A percentile compares a stretch with the other conserved stretches of the same genome.
phyloP scores from a whole-genome alignment of 2,113 vertebrate genomes.

The Cathartes aura region DNA sequence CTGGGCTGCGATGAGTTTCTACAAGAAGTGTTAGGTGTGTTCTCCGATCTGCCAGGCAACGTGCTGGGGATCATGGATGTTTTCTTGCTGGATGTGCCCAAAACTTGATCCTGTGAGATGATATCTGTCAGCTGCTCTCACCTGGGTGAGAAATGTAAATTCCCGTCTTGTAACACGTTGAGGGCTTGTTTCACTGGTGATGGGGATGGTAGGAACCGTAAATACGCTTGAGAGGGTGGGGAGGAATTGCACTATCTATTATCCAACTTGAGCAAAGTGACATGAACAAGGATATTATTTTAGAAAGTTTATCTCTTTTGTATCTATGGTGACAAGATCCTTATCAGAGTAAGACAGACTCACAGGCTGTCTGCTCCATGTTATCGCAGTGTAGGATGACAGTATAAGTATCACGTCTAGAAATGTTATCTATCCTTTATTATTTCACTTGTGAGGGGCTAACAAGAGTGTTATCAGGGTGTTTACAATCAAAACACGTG shows the following conservation, averaged over 20 bases:
- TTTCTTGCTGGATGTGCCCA: background rate
- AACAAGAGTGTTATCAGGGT: constrained; percentile 67
- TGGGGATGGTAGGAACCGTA: background rate
- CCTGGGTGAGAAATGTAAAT: background rate
- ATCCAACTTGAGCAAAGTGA: constrained; percentile 63
- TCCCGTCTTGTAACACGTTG: rapidly evolving
- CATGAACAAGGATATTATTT: constrained; percentile 72
- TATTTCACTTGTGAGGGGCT: constrained; percentile 73
- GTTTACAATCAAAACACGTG: constrained; percentile 70
- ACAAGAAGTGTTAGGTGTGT: too few relatives aligned
- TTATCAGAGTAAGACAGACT: constrained; percentile 52
- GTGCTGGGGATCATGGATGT: background rate
- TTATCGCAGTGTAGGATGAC: constrained; percentile 67
- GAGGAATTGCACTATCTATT: constrained; percentile 1
- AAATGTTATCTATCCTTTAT: constrained; percentile 71
- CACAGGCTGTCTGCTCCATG: constrained; percentile 29
- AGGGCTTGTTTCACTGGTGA: background rate
- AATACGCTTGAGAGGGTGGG: background rate
- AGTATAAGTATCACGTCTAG: constrained; percentile 47
- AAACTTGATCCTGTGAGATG: rapidly evolving
- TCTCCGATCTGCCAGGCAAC: background rate
- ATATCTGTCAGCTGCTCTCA: background rate
- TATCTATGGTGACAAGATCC: constrained; percentile 73
- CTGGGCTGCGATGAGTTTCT: background rate
- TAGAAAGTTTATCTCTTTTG: constrained; percentile 73